A percentile compares a stretch with the other conserved stretches of the same genome.
Evolutionary conservation across 2,888 invertebrate genomes (phyloP).

Genomic region (Acanthopleura granulata): DNA sequence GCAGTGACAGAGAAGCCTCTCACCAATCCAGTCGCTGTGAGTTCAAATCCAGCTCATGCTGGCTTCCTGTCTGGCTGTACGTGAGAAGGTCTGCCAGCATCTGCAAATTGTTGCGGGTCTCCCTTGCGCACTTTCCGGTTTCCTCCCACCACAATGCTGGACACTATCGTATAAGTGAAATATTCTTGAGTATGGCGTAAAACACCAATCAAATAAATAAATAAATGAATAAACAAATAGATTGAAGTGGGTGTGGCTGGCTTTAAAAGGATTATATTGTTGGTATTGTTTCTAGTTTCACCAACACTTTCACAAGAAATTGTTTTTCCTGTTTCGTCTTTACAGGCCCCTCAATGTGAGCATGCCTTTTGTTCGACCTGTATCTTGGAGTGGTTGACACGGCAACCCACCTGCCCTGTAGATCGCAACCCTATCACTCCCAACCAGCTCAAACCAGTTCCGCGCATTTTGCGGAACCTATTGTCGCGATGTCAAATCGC

Average conservation of each 20-base stretch:
- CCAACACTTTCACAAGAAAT: neutral
- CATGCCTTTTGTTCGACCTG: conserved; percentile 94
- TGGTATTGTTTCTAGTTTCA: neutral
- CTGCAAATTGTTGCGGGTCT: too few relatives aligned
- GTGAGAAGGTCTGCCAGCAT: too few relatives aligned
- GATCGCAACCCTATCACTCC: conserved; percentile 91
- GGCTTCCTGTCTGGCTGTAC: too few relatives aligned
- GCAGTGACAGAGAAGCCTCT: too few relatives aligned
- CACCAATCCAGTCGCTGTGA: too few relatives aligned
- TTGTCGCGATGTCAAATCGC: conserved; percentile 86
- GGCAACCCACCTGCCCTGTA: conserved; percentile 94
- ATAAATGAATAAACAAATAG: too few relatives aligned
- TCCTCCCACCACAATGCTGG: too few relatives aligned
- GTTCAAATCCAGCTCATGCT: too few relatives aligned
- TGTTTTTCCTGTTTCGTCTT: conserved; percentile 35
- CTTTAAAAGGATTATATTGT: neutral
- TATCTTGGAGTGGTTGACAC: conserved; percentile 94
- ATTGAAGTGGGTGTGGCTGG: neutral
- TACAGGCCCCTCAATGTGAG: conserved; percentile 92
- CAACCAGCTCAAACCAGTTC: conserved; percentile 89
- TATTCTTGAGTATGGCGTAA: neutral
- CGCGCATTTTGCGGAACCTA: conserved; percentile 92
- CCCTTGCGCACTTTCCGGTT: too few relatives aligned
- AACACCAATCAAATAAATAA: neutral
- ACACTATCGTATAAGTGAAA: too few relatives aligned